Base-by-base conservation (phyloP, 1,140 invertebrate genomes). In the Brachionus rubens region DNA sequence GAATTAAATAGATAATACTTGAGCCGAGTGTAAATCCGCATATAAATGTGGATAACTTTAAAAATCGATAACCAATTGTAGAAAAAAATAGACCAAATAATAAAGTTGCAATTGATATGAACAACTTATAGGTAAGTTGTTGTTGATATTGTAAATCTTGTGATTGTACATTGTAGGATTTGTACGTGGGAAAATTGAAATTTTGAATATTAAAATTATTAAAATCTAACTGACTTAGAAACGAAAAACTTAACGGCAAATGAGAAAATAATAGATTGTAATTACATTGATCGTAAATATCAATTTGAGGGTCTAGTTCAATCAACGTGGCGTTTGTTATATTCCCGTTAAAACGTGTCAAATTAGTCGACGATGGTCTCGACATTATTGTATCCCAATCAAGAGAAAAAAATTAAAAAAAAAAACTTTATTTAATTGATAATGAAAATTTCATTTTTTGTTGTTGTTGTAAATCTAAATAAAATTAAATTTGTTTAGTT, bases 1-100 rank as follows among this genome's bases (percentile, higher is more conserved):
- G 46, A 26, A 72, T 72, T 54, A 72, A 21, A 26, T 72, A 72
- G 46, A 72, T 72, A 54, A 72, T 72, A 54, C 68, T 72, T 28
- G 68, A 48, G 68, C 68, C 46, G 1, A 72, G 46, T n/a, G 43
- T 36, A 40, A 72, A 72, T 14, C 68, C 68, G 14, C 46, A 48
- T 21, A 72, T 72, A 24, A 72, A 72, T 21, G 68, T 72, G 19
- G 46, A 50, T 7, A 72, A 26, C 26, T 72, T 72, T 48, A 72
- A 36, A 19, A 72, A 54, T 6, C 68, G 68, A 10, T 72, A 72
- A 33, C 68, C 68, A 26, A 72, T 50, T 1, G 24, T 72, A 4
- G 68, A 19, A 54, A 50, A 72, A 48, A 72, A 54, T 14, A 72
- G 50, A 30, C 68, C 68, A 33, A 72, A 72, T 14, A 72, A 16